Evolutionary conservation across 2,797 vertebrate species (phyloP), one percentile per base, ranked within the genome.

Genomic region (Toxotes lorentzi): DNA sequence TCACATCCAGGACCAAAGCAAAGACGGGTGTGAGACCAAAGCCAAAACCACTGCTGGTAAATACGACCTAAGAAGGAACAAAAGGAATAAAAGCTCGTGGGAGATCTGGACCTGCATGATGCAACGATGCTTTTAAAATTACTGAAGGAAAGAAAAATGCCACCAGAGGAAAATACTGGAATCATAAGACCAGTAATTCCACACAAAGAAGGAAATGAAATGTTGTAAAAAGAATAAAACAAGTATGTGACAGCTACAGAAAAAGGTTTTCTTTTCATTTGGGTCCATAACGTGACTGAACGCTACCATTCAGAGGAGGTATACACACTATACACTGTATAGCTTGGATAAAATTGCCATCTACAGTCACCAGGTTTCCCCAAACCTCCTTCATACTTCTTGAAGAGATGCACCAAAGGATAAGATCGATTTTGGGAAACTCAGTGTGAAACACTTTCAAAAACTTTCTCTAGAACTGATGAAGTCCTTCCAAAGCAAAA

Each of bases 291-390:
- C 34, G 40, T 58, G 24, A 17, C 41, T 35, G 17, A 57, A 67
- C 41, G 41, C 21, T 35, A 23, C 43, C 14, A 17, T 21, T 74
- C 35, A 47, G 50, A 70, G 23, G 86, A 87, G 66, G 74, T 71
- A 61, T 14, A 80, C 63, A 60, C 78, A 79, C 70, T 62, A 66
- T 61, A 81, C 73, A 56, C 68, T 53, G 72, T 85, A 60, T 45
- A 84, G 77, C 76, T 74, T 50, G 53, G 27, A 76, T 63, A 47
- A 19, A 32, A 83, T 45, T 4, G 4, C 23, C 53, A 1, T 4
- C 54, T 3, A 7, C 27, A 38, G 2, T 2, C 19, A n/a, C 14
- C 43, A 16, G 45, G 32, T 63, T 59, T 56, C 23, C 16, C 43
- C 13, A 51, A 60, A 38, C 4, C 34, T 40, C 32, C 47, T 35